Evolutionary conservation across 2,888 invertebrate species (phyloP), one percentile per base, ranked within the genome.

Genomic region (Thymelicus sylvestris): DNA sequence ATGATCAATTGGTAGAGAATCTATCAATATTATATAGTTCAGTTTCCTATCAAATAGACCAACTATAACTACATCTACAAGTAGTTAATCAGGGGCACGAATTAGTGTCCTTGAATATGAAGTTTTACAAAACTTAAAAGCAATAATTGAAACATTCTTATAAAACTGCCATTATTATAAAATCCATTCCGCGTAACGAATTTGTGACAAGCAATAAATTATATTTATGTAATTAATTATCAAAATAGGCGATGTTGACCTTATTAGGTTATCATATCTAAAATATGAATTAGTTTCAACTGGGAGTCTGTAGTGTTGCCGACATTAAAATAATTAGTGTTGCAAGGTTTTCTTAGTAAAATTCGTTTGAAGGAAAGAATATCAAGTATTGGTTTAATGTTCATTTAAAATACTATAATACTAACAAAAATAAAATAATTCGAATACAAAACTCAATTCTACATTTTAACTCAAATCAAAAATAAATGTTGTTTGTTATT

Each of bases 151-250:
- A 66, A 24, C 59, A 38, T 44, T 39, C 3, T 59, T 55, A 24
- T 38, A 38, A 31, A 59, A 66, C 66, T 66, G 66, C 66, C 66
- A 66, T 66, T 47, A 39, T 13, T 59, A 38, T 59, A 59, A 47
- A 31, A 31, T 24, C 47, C 59, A 66, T 66, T 66, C 66, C 66
- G 59, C 47, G 57, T n/a, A 13, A 8, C 47, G 66, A 66, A 66
- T 66, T 66, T 59, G 59, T 10, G 13, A 47, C 1, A 38, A 48
- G 47, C 69, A 59, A 64, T 69, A n/a, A n/a, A 59, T 50, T 64
- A 64, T 64, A 50, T 50, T 39, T 7, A 41, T 64, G 47, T 44
- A 12, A 44, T 44, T 0, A 44, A 44, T 44, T 44, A 44, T 44
- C 44, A 10, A 44, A 44, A 12, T 44, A 44, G 1, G 12, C 12